Base-by-base conservation (phyloP, 2,113 vertebrate genomes). In the Narcine bancroftii region DNA sequence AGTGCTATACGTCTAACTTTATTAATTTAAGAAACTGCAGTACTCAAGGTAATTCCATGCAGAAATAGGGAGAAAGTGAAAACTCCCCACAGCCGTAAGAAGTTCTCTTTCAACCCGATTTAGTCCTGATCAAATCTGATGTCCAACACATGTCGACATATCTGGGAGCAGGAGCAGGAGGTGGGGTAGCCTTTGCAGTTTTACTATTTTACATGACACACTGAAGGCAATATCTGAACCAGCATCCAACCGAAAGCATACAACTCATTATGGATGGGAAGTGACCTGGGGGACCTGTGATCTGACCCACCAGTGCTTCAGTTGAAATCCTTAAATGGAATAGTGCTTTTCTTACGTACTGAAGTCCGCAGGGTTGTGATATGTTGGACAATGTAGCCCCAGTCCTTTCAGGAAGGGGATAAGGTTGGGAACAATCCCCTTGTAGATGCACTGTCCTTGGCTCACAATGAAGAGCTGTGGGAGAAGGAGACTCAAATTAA, bases 401-500 rank as follows among this genome's bases (percentile, higher is more conserved):
- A 99, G 96, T 92, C 97, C 97, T 96, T 99, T 99, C 95, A 99
- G 96, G 93, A 99, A 99, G 33, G 99, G 98, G 93, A 99, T 99
- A 95, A 99, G 98, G 95, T 98, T 97, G 93, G 98, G 97, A 79
- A 99, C 98, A 0, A 97, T 94, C 0, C 99, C 99, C 94, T 99
- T 98, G 96, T 98, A 99, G 95, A 99, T 99, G 94, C 99, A 99
- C 94, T 99, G 98, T 92, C 99, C 99, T 95, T 99, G 98, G 95
- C 98, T 99, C 94, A 99, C 97, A 95, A 99, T 99, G 95, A 99
- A 99, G 36, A 99, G 97, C 99, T 99, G 95, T 66, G 79, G 92
- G 53, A 93, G 65, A 92, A 36, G 93, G 75, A 94, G 13, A 91
- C 65, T 47, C 2, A 3, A 15, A 45, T 69, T 91, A 91, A 69